Percentiles rank a stretch among this genome's conserved stretches.
phyloP scores from a whole-genome alignment of 2,113 vertebrate species.

The Seriola aureovittata region DNA sequence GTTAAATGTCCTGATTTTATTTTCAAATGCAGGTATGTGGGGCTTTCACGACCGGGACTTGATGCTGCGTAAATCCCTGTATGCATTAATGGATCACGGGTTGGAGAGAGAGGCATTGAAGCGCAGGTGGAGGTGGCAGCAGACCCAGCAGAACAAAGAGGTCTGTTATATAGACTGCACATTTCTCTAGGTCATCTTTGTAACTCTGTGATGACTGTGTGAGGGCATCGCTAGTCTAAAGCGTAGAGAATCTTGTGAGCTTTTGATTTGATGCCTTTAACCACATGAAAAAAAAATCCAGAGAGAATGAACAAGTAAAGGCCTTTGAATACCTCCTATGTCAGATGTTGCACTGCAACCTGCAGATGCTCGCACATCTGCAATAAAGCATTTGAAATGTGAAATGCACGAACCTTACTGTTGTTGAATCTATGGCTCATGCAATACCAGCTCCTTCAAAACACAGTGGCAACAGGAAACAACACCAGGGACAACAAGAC shows the following conservation, averaged over 20 bases:
- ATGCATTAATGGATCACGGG: slow-evolving; percentile 93
- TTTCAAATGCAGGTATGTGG: slow-evolving; percentile 91
- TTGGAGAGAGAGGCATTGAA: slow-evolving; percentile 90
- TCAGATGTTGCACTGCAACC: background rate
- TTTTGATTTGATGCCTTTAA: background rate
- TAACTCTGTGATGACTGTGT: background rate
- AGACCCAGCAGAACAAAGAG: slow-evolving; percentile 99
- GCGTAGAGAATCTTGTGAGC: background rate
- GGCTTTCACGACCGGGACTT: slow-evolving; percentile 96
- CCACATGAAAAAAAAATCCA: background rate
- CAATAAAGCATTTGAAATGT: background rate
- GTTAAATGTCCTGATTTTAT: background rate
- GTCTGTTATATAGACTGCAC: slow-evolving; percentile 72
- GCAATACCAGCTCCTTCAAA: background rate
- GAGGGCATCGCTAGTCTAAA: background rate
- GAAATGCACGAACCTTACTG: background rate
- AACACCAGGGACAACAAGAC: background rate
- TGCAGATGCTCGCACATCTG: background rate
- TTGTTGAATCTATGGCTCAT: background rate
- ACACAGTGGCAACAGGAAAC: background rate
- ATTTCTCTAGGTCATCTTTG: background rate
- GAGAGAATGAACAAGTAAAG: background rate
- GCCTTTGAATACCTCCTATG: background rate
- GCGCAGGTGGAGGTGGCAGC: slow-evolving; percentile 97
- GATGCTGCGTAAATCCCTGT: slow-evolving; percentile 93